These are phyloP conservation scores for Enteromius unitaeniatus DNA, from an alignment of 2,797 vertebrate species.

Conservation along the genomic window DNA sequence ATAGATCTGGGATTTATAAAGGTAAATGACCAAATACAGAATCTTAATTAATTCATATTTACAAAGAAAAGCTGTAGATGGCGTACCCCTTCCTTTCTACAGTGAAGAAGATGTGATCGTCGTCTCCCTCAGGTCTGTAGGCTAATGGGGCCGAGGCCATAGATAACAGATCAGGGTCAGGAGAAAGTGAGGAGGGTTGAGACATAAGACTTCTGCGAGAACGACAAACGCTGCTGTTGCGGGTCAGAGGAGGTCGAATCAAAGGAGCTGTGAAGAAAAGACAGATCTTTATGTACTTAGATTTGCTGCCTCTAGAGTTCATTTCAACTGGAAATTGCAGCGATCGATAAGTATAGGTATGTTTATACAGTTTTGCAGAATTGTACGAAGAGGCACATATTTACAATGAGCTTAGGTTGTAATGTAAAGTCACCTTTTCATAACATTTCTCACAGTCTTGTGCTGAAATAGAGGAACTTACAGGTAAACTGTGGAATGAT, in stretches of 20 bases:
- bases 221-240: constrained; percentile 93
- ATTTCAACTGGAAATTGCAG: no score
- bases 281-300: not conserved
- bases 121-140: constrained; percentile 90
- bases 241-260: constrained; percentile 84
- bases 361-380: no score
- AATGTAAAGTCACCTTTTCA: not conserved
- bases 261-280: constrained; percentile 73
- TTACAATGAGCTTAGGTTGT: no score
- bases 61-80: constrained; percentile 6
- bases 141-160: constrained; percentile 90
- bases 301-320: no score
- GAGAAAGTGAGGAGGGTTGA: constrained; percentile 85
- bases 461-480: constrained; percentile 70
- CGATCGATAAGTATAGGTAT: no score
- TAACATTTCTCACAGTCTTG: not conserved
- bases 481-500: constrained; percentile 93
- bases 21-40: not conserved
- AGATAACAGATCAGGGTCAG: constrained; percentile 95
- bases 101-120: constrained; percentile 92
- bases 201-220: constrained; percentile 89
- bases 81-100: constrained; percentile 93
- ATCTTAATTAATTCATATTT: not conserved
- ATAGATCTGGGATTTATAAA: not conserved
- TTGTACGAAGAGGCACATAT: no score